Evolutionary conservation across 2,888 invertebrate genomes (phyloP).

Genomic region (Pegoplata infirma): DNA sequence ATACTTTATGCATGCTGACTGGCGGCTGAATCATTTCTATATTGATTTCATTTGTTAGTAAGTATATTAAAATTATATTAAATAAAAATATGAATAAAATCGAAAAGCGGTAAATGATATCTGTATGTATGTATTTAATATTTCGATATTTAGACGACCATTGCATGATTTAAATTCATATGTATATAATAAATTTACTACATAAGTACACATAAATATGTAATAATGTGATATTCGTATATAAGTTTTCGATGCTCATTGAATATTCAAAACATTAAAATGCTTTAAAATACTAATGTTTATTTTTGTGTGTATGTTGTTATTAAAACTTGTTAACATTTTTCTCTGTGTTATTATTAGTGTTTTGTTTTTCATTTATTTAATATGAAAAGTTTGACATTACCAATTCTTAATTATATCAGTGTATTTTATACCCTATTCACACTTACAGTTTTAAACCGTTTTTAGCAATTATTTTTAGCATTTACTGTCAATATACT

Average conservation of each 20-base stretch:
- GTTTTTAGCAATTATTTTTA: no score
- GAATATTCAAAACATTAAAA: slow-evolving; percentile 49
- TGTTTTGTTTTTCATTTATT: neutral
- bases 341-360: neutral
- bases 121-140: neutral
- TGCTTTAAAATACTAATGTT: neutral
- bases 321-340: neutral
- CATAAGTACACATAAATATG: neutral
- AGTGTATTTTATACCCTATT: neutral
- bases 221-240: neutral
- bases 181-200: neutral
- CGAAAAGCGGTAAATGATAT: neutral
- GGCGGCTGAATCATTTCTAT: neutral
- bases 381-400: neutral
- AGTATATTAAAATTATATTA: neutral
- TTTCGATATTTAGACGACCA: no score
- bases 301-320: neutral
- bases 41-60: neutral
- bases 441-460: no score
- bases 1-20: neutral
- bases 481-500: no score
- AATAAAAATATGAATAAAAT: neutral
- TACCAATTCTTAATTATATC: neutral
- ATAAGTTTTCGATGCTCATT: slow-evolving; percentile 36
- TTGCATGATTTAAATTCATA: neutral